Base-by-base conservation (phyloP, 2,797 vertebrate genomes). In the Tenualosa thibaudeaui region DNA sequence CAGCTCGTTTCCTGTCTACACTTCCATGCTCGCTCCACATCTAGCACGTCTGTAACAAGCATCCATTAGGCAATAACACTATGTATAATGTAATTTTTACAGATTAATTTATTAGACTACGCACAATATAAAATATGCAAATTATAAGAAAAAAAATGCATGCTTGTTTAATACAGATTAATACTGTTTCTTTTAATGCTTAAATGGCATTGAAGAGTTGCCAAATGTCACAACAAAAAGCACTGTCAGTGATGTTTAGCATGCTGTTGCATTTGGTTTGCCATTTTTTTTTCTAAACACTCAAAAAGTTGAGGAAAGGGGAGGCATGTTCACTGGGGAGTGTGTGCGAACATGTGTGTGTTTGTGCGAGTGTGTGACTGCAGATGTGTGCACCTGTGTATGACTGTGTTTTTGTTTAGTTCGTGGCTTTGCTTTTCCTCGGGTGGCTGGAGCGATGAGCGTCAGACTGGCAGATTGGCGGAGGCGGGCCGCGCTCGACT, bases 381-480 rank as follows among this genome's bases (percentile, higher is more conserved):
- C 22, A n/a, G 56, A 8, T 62, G 58, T 24, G 58, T 62, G 8
- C n/a, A 24, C 58, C 58, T 62, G 22, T 62, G 40, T 43, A 17
- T 78, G 37, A 43, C 31, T 31, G 37, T 78, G 40, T 81, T 58
- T 84, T 85, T 85, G 82, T 86, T 86, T 85, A 86, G 82, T 84
- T 84, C 54, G 84, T 85, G 89, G 90, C 87, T 78, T 84, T 88
- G 88, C 92, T 93, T 93, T 86, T 90, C 92, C 91, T 91, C 86
- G 88, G 91, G 88, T 86, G 88, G 89, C 88, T 86, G 85, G 81
- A 86, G 88, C 87, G 92, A 92, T 91, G 90, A 93, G 91, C 89
- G 88, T 89, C 84, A 86, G 92, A 83, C 88, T 91, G 92, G 92
- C 93, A 92, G 92, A 89, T 91, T 86, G 82, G 90, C 90, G 89